These are phyloP conservation scores for Acanthoscelides obtectus DNA, from an alignment of 2,888 invertebrate genomes.

Conservation along the genomic window DNA sequence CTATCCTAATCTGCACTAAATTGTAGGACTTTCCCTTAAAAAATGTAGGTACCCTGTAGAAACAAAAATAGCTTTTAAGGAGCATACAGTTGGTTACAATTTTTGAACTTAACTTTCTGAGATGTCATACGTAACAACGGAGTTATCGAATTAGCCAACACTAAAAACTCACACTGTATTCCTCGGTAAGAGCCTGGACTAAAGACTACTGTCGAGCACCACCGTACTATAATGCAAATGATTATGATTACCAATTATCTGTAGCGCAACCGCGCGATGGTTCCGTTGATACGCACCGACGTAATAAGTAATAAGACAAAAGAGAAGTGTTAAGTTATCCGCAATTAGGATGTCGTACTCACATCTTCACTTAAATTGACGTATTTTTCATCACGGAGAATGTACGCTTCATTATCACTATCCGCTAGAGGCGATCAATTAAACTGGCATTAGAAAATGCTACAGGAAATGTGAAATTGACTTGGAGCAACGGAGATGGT, in stretches of 20 bases:
- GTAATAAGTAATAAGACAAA: not conserved
- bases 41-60: no score
- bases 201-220: not conserved
- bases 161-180: no score
- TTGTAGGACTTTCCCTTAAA: no score
- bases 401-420: not conserved
- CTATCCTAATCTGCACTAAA: no score
- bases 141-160: no score
- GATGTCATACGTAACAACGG: no score
- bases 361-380: not conserved
- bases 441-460: not conserved
- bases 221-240: not conserved
- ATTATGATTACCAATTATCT: not conserved
- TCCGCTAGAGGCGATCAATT: not conserved
- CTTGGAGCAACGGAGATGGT: not conserved
- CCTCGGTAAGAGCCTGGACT: no score
- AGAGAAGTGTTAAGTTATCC: not conserved
- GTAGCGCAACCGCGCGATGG: not conserved
- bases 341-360: not conserved
- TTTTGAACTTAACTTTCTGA: no score
- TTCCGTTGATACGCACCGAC: not conserved
- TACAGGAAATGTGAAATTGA: not conserved
- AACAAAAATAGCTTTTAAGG: no score
- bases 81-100: no score
- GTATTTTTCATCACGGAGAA: not conserved